A percentile compares a stretch with the other conserved stretches of the same genome.
phyloP scores from a whole-genome alignment of 2,113 vertebrate genomes.

The Lasiurus cinereus region DNA sequence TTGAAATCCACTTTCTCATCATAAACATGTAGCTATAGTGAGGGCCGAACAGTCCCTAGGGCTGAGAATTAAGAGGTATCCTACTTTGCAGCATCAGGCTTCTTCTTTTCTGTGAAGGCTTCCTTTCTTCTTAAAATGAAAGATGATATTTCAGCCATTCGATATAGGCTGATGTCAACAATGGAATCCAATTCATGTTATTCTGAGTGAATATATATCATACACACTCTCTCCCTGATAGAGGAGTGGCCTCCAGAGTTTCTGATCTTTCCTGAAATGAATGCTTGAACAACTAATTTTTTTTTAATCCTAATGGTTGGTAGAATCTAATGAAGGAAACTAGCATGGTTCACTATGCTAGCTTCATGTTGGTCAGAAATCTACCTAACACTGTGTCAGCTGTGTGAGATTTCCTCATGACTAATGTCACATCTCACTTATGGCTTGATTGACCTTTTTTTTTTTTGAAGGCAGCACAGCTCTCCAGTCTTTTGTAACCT shows the following conservation, averaged over 20 bases:
- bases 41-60: not conserved
- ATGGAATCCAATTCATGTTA: slow-evolving; percentile 51
- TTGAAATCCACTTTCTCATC: slow-evolving; percentile 62
- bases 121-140: slow-evolving; percentile 71
- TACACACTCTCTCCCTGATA: not conserved
- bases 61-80: slow-evolving; percentile 49
- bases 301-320: not conserved
- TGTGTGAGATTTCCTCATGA: slow-evolving; percentile 15
- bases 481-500: slow-evolving; percentile 58
- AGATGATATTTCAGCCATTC: slow-evolving; percentile 72
- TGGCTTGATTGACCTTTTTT: slow-evolving; percentile 57
- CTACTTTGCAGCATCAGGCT: slow-evolving; percentile 56
- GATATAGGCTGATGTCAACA: slow-evolving; percentile 58
- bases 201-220: not conserved
- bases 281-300: not conserved
- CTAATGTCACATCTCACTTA: slow-evolving; percentile 22
- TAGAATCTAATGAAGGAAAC: not conserved
- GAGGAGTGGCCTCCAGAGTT: not conserved
- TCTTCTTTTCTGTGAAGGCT: slow-evolving; percentile 43
- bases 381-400: slow-evolving; percentile 39
- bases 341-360: not conserved
- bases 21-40: not conserved
- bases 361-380: not conserved
- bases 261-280: slow-evolving; percentile 43
- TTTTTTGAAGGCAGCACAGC: not conserved